Percentiles rank a stretch among this genome's conserved stretches.
phyloP scores from a whole-genome alignment of 2,888 invertebrate species.

The Nezara viridula region DNA sequence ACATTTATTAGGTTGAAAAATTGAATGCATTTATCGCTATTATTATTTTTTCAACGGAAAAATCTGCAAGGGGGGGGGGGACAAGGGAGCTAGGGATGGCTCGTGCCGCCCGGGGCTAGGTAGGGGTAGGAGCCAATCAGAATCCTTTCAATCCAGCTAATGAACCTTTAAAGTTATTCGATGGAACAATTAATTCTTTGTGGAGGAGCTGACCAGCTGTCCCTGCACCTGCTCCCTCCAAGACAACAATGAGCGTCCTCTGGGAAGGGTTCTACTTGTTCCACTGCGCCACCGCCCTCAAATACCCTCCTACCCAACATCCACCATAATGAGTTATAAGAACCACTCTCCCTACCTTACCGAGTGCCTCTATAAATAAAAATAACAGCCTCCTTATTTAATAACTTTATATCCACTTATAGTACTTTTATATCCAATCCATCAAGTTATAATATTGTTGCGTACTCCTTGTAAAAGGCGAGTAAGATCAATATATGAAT shows the following conservation, averaged over 20 bases:
- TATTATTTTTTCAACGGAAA: background rate
- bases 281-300: background rate
- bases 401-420: too few relatives aligned
- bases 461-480: too few relatives aligned
- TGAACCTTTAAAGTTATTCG: conserved; percentile 42
- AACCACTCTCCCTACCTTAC: background rate
- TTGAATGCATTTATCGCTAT: too few relatives aligned
- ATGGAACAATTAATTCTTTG: conserved; percentile 42
- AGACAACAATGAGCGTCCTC: conserved; percentile 5
- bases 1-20: too few relatives aligned
- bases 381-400: background rate
- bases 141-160: conserved; percentile 28
- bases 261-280: background rate
- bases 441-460: too few relatives aligned
- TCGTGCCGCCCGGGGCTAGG: background rate
- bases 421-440: too few relatives aligned
- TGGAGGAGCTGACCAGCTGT: conserved; percentile 1
- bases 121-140: conserved; percentile 16
- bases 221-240: conserved; percentile 13
- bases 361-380: too few relatives aligned
- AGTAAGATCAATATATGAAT: too few relatives aligned
- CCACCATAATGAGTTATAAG: background rate
- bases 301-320: background rate
- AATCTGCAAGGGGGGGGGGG: background rate
- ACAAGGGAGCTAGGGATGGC: background rate